phyloP scores from a whole-genome alignment of 2,797 vertebrate genomes.

The Chaetodon trifasciatus region DNA sequence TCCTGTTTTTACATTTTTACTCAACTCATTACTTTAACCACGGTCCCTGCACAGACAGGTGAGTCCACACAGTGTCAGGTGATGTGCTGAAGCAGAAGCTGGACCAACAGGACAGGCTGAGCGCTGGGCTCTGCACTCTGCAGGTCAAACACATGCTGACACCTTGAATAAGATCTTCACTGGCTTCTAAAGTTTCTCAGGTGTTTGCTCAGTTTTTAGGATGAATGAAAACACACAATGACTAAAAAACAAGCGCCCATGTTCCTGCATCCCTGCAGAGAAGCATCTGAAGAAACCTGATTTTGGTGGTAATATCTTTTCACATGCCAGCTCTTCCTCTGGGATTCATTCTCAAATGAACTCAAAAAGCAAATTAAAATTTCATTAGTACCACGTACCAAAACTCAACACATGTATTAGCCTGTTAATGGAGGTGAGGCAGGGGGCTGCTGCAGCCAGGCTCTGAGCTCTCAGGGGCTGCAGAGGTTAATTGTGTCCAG shows the following conservation, averaged over 20 bases:
- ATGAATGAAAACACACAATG: background rate
- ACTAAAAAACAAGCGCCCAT: background rate
- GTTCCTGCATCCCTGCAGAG: background rate
- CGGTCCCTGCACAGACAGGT: background rate
- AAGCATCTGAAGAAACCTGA: background rate
- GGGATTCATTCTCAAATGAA: background rate
- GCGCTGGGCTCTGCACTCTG: background rate
- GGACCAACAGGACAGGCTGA: conserved; percentile 7
- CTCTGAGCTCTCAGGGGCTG: background rate
- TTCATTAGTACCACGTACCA: background rate
- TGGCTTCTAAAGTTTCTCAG: background rate
- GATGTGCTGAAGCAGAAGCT: background rate
- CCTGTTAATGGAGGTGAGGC: conserved; percentile 27
- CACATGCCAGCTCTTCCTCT: background rate
- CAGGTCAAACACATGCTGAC: conserved; percentile 2
- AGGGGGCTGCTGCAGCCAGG: background rate
- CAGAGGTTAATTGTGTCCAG: conserved; percentile 55
- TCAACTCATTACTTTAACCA: background rate
- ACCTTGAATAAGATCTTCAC: background rate
- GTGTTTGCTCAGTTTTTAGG: background rate
- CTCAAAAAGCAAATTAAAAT: conserved; percentile 4
- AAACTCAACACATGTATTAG: background rate
- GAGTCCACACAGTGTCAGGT: background rate
- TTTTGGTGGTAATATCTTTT: background rate
- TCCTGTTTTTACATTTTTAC: rapidly evolving